A percentile compares a stretch with the other conserved stretches of the same genome.
phyloP scores from a whole-genome alignment of 53 echinoderm and acorn worm species.

The Arbacia lixula region DNA sequence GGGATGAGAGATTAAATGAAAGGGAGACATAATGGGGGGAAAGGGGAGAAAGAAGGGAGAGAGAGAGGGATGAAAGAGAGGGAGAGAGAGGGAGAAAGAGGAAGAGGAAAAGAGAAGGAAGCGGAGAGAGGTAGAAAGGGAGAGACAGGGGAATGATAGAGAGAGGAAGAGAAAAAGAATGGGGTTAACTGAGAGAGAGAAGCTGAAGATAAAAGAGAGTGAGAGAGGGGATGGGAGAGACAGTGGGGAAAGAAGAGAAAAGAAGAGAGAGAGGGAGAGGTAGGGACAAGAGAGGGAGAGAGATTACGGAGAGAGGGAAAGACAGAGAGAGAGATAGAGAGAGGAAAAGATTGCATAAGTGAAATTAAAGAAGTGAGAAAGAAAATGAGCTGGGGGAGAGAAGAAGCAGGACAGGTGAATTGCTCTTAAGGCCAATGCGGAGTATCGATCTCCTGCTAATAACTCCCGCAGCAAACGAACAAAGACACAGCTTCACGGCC shows the following conservation, averaged over 20 bases:
- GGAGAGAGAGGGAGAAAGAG: neutral
- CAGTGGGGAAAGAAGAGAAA: neutral
- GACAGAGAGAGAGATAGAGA: neutral
- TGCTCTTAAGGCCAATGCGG: constrained; percentile 1
- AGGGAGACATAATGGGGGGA: neutral
- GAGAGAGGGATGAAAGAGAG: neutral
- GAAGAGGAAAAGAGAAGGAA: neutral
- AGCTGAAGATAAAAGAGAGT: neutral
- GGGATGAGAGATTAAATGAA: neutral
- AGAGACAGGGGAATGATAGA: neutral
- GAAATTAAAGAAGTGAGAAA: neutral
- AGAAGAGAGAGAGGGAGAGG: neutral
- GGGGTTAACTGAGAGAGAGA: neutral
- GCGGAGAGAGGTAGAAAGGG: neutral
- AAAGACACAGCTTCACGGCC: constrained; percentile 42
- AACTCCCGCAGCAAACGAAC: constrained; percentile 53
- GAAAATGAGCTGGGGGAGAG: neutral
- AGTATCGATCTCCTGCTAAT: constrained; percentile 47
- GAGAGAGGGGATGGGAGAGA: neutral
- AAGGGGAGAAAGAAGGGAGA: neutral
- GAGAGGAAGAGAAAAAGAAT: neutral
- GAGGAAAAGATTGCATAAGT: neutral
- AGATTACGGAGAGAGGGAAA: neutral
- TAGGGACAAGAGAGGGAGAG: neutral
- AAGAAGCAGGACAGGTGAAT: constrained; percentile 50